Evolutionary conservation across 64 coral and sea anemone genomes (phyloP).

Genomic region (Montipora capricornis): DNA sequence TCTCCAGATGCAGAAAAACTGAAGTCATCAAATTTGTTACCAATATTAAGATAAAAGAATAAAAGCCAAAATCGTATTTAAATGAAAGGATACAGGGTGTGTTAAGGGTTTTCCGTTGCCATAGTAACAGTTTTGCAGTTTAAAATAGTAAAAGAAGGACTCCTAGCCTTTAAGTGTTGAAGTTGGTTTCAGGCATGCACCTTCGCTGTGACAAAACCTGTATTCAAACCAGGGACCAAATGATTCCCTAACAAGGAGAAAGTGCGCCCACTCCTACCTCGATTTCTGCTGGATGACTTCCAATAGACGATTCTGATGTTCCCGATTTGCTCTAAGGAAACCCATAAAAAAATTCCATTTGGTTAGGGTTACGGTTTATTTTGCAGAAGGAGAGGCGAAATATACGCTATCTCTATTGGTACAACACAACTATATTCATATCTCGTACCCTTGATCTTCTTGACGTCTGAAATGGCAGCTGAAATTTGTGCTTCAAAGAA

Average conservation of each 20-base stretch:
- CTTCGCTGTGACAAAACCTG: neutral
- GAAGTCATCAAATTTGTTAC: neutral
- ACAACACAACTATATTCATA: neutral
- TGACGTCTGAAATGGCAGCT: neutral
- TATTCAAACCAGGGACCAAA: neutral
- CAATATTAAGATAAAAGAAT: neutral
- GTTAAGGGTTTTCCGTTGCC: neutral
- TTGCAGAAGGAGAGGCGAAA: neutral
- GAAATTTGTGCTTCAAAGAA: conserved; percentile 35
- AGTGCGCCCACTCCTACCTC: neutral
- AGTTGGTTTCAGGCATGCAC: neutral
- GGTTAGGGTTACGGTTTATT: neutral
- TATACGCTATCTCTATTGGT: too few relatives aligned
- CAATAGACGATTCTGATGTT: neutral
- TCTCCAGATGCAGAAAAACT: neutral
- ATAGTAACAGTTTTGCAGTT: too few relatives aligned
- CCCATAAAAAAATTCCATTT: neutral
- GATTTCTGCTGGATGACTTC: neutral
- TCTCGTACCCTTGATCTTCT: conserved; percentile 7
- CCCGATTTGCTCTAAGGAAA: neutral
- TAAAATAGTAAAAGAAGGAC: neutral
- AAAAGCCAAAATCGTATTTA: neutral
- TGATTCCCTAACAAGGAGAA: neutral
- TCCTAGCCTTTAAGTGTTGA: neutral
- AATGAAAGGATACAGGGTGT: neutral